Evolutionary conservation across 2,797 vertebrate species (phyloP), one percentile per base, ranked within the genome.

Genomic region (Macropodus opercularis): DNA sequence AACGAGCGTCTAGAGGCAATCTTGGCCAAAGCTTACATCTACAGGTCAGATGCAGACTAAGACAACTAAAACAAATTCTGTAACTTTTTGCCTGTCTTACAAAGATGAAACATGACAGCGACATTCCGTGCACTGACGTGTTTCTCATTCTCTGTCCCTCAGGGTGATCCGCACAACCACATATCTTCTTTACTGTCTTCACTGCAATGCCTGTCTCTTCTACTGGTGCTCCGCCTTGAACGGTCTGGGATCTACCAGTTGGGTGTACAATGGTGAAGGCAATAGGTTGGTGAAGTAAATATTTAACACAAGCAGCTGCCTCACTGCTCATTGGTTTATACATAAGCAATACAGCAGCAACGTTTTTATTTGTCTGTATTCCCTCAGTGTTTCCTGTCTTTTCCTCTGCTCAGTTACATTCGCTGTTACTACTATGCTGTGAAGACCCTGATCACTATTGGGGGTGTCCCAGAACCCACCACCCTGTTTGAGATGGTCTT

Each of bases 381-480:
- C 29, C 51, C 41, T 17, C 12, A 35, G 27, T 5, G 3, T 27
- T 8, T 38, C 13, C 5, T 11, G 2, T 62, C 11, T 13, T 54
- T 36, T 17, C 73, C 47, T 54, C 38, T 36, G 14, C 54, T 22
- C 83, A 99, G 97, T 75, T 99, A 99, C 64, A 93, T 99, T 59
- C 96, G 96, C 70, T 99, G 98, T 71, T 99, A 96, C 85, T 99
- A 98, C 87, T 99, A 95, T 90, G 96, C 96, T 3, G 96, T 99
- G 77, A 99, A 98, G 91, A 96, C 95, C 8, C 89, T 99, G 70
- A 96, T 98, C 87, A 99, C 97, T 58, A 98, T 99, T 0, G 98
- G 98, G 1, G 95, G 95, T 4, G 87, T 99, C 59, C 96, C 97
- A 0, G 94, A 95, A 54, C 98, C 98, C 54, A 90, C 88, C 71